Conservation (phyloP, 2,113 vertebrate species). For the Cheilinus undulatus region DNA sequence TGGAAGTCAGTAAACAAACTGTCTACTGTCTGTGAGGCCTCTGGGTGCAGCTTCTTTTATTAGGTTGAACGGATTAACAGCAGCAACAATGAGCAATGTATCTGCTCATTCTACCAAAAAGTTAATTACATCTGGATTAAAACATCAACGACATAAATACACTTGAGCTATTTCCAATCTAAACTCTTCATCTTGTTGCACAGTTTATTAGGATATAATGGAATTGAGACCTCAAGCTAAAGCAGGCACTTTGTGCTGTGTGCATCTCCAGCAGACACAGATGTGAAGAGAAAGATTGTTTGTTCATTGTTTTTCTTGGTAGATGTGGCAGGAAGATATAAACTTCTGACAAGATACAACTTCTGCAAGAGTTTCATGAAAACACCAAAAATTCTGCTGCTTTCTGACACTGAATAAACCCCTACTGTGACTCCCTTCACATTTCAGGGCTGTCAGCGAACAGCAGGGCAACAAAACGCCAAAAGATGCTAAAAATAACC, state of each 20-base stretch:
- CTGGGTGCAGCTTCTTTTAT: neutral
- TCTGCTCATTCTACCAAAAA: conserved; percentile 29
- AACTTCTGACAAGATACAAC: conserved; percentile 10
- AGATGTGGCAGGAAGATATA: conserved; percentile 14
- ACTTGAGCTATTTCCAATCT: conserved; percentile 11
- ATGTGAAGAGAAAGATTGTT: conserved; percentile 1
- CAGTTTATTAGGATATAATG: conserved; percentile 36
- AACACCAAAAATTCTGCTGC: conserved; percentile 19
- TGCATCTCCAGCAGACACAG: conserved; percentile 24
- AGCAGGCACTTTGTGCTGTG: neutral
- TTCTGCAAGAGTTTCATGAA: conserved; percentile 16
- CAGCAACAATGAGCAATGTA: conserved; percentile 27
- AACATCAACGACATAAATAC: conserved; percentile 12
- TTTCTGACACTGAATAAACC: conserved; percentile 10
- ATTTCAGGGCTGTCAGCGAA: conserved; percentile 6
- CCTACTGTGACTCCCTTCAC: neutral
- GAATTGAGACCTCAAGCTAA: conserved; percentile 41
- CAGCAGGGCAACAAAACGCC: conserved; percentile 10
- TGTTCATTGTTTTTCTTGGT: neutral
- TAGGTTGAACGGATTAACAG: conserved; percentile 23
- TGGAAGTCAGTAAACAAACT: conserved; percentile 6
- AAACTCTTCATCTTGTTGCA: conserved; percentile 5
- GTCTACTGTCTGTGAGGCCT: conserved; percentile 26
- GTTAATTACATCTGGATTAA: conserved; percentile 42
- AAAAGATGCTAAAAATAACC: neutral